phyloP scores from a whole-genome alignment of 1,140 invertebrate species.

The Heterodera schachtii region DNA sequence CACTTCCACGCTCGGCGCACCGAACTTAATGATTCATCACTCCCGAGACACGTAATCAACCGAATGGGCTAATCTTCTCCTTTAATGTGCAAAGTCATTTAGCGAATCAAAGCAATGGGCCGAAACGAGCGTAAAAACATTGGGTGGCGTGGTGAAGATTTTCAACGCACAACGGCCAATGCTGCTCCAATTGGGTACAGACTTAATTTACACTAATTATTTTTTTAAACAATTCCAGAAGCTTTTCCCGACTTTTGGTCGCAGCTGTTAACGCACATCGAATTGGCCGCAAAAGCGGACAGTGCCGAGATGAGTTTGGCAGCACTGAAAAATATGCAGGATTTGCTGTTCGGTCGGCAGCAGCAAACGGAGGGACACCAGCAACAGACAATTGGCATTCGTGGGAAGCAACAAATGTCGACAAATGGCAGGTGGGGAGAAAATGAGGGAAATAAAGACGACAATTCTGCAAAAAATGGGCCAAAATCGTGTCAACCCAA shows the following conservation, averaged over 20 bases:
- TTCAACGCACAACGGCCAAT: constrained; percentile 60
- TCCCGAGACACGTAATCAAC: constrained; percentile 81
- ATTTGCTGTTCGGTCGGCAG: constrained; percentile 62
- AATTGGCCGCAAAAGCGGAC: constrained; percentile 66
- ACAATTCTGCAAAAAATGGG: not conserved
- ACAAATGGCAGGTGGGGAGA: not conserved
- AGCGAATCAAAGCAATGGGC: constrained; percentile 96
- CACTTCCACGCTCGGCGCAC: constrained; percentile 78
- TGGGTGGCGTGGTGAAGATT: constrained; percentile 64
- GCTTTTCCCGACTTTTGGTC: constrained; percentile 51
- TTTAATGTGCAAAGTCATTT: not conserved
- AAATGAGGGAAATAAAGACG: not conserved
- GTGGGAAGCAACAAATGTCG: constrained; percentile 4
- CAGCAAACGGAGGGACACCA: constrained; percentile 19
- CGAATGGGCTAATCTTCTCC: too few relatives aligned
- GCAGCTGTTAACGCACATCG: constrained; percentile 65
- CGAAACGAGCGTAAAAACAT: constrained; percentile 81
- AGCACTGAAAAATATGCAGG: constrained; percentile 68
- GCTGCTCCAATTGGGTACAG: constrained; percentile 55
- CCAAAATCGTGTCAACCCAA: not conserved
- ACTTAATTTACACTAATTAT: not conserved
- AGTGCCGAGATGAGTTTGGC: constrained; percentile 70
- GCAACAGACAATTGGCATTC: not conserved
- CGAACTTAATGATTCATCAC: constrained; percentile 93
- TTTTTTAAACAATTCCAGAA: constrained; percentile 39